Percentiles rank a stretch among this genome's conserved stretches.
Conservation (phyloP, 2,113 vertebrate species). For the Trinectes maculatus region DNA sequence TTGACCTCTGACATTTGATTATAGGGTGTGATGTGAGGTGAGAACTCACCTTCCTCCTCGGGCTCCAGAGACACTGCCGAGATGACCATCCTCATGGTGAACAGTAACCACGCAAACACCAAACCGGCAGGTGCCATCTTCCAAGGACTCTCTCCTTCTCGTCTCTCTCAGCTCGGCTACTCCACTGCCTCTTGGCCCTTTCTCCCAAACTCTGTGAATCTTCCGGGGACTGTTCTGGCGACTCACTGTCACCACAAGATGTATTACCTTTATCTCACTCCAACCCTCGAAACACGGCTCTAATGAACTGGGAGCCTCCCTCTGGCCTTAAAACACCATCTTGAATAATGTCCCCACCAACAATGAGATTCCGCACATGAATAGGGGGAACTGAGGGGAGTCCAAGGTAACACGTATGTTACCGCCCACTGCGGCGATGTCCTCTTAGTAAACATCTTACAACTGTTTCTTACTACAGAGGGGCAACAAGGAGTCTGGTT, state of each 20-base stretch:
- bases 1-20: constrained; percentile 5
- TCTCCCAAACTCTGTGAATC: constrained; percentile 56
- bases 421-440: constrained; percentile 61
- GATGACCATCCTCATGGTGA: constrained; percentile 57
- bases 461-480: constrained; percentile 50
- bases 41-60: constrained; percentile 70
- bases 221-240: constrained; percentile 44
- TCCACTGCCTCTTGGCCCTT: constrained; percentile 43
- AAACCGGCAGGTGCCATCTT: constrained; percentile 71
- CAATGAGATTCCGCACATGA: constrained; percentile 81
- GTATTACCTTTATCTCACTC: constrained; percentile 47
- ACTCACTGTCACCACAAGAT: constrained; percentile 67
- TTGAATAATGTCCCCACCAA: constrained; percentile 77
- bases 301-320: constrained; percentile 74
- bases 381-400: constrained; percentile 71
- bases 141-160: constrained; percentile 31
- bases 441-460: constrained; percentile 75
- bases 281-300: constrained; percentile 63
- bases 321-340: constrained; percentile 78
- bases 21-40: constrained; percentile 8
- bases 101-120: constrained; percentile 65
- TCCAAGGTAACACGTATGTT: constrained; percentile 71
- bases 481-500: constrained; percentile 62
- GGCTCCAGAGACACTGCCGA: constrained; percentile 53
- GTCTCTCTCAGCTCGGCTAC: constrained; percentile 26